These are phyloP conservation scores for Coreius guichenoti DNA, from an alignment of 2,797 vertebrate species.

Conservation along the genomic window DNA sequence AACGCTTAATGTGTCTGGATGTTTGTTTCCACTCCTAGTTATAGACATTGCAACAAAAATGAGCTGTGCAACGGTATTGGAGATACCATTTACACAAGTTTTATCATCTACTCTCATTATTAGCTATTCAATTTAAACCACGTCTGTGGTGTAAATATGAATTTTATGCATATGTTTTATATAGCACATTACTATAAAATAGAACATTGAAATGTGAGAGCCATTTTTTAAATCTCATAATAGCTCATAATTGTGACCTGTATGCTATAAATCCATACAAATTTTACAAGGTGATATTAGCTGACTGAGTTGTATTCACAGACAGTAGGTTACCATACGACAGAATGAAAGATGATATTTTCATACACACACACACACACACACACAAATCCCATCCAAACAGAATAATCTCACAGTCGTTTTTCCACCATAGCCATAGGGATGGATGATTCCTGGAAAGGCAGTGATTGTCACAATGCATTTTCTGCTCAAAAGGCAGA, in stretches of 20 bases:
- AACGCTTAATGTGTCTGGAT: not conserved
- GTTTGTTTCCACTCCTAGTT: slow-evolving; percentile 3
- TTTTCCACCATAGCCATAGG: slow-evolving; percentile 15
- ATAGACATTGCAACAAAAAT: slow-evolving; percentile 20
- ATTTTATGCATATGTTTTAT: not conserved
- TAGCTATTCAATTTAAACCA: not conserved
- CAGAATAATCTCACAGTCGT: slow-evolving; percentile 21
- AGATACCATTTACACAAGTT: not conserved
- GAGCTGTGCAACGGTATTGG: not conserved
- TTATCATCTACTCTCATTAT: not conserved
- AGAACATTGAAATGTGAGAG: not conserved
- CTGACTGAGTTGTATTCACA: not conserved
- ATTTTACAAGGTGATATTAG: not conserved
- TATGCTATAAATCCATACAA: not conserved
- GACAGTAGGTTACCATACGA: not conserved
- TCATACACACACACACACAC: not conserved
- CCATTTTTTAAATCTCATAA: not conserved
- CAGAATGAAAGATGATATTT: slow-evolving; percentile 2
- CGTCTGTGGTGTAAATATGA: not conserved
- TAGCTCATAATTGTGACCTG: not conserved
- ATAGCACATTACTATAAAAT: not conserved
- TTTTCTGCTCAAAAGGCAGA: slow-evolving; percentile 48
- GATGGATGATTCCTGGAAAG: slow-evolving; percentile 47
- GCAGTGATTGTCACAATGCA: slow-evolving; percentile 43
- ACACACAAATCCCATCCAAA: not conserved